Evolutionary conservation across 2,797 vertebrate genomes (phyloP).

Genomic region (Fistularia commersonii): DNA sequence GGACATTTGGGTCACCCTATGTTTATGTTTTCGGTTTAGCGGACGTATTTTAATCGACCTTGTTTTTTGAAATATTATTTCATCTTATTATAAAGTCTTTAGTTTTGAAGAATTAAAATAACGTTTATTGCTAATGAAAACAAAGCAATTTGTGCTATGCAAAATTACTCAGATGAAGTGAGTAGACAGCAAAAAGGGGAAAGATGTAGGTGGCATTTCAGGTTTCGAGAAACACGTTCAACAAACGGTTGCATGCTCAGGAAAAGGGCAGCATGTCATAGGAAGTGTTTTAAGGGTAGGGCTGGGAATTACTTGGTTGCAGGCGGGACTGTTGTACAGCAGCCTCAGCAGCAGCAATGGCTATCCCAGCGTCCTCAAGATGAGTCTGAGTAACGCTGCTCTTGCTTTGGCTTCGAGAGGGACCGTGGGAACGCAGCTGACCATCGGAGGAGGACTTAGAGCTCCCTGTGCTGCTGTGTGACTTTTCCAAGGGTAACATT

Average conservation of each 20-base stretch:
- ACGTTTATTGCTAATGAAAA: neutral
- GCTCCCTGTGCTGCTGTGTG: conserved; percentile 97
- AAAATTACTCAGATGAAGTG: conserved; percentile 59
- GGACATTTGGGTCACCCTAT: too few relatives aligned
- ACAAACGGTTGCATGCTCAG: conserved; percentile 77
- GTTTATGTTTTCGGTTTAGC: too few relatives aligned
- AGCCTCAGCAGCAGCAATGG: conserved; percentile 96
- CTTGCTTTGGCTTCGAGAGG: conserved; percentile 98
- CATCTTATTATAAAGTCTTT: neutral
- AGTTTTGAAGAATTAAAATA: neutral
- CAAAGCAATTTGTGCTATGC: conserved; percentile 60
- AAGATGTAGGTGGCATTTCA: conserved; percentile 49
- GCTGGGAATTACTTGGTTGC: conserved; percentile 97
- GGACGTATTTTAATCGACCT: conserved; percentile 4
- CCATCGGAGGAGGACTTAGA: conserved; percentile 98
- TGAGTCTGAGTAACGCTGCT: conserved; percentile 97
- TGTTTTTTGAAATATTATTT: conserved; percentile 9
- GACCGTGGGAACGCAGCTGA: conserved; percentile 94
- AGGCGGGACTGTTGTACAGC: conserved; percentile 96
- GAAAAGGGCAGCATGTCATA: conserved; percentile 78
- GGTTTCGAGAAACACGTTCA: conserved; percentile 55
- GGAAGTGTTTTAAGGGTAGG: conserved; percentile 79
- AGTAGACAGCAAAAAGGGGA: conserved; percentile 39
- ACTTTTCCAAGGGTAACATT: conserved; percentile 96
- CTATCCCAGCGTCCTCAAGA: conserved; percentile 95